These are phyloP conservation scores for Probaryconus sp. DNA, from an alignment of 1,140 invertebrate species.

Conservation along the genomic window DNA sequence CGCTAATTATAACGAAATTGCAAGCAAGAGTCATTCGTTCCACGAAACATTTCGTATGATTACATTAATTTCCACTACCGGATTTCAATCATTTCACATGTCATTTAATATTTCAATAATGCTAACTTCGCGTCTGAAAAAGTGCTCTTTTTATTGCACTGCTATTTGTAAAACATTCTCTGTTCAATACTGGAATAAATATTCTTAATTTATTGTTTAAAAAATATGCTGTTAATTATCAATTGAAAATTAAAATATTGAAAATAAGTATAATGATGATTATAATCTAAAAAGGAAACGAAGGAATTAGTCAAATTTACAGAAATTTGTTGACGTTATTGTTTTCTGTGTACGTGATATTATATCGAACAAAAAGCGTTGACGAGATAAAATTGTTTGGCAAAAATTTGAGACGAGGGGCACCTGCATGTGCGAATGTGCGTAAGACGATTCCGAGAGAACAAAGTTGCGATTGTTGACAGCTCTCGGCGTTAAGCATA, in stretches of 20 bases:
- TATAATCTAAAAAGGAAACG: slow-evolving; percentile 28
- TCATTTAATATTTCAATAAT: neutral
- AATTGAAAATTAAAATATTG: too few relatives aligned
- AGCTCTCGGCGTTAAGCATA: slow-evolving; percentile 45
- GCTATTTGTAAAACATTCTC: neutral
- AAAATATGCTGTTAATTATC: too few relatives aligned
- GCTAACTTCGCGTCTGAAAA: slow-evolving; percentile 25
- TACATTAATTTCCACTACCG: neutral
- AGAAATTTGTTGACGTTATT: slow-evolving; percentile 7
- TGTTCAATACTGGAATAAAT: too few relatives aligned
- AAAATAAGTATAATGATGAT: too few relatives aligned
- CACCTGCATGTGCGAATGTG: slow-evolving; percentile 32
- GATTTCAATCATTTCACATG: too few relatives aligned
- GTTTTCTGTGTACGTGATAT: slow-evolving; percentile 28
- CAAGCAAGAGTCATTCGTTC: slow-evolving; percentile 22
- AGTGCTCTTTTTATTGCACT: slow-evolving; percentile 1
- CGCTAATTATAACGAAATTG: slow-evolving; percentile 26
- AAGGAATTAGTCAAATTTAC: slow-evolving; percentile 18
- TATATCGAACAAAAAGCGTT: neutral
- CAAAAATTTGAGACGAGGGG: slow-evolving; percentile 13
- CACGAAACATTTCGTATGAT: slow-evolving; percentile 26
- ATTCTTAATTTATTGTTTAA: too few relatives aligned
- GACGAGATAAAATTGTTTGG: slow-evolving; percentile 39
- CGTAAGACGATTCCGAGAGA: slow-evolving; percentile 52
- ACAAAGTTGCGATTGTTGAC: slow-evolving; percentile 69